Evolutionary conservation across 2,113 vertebrate genomes (phyloP).

Genomic region (Dromas ardeola): DNA sequence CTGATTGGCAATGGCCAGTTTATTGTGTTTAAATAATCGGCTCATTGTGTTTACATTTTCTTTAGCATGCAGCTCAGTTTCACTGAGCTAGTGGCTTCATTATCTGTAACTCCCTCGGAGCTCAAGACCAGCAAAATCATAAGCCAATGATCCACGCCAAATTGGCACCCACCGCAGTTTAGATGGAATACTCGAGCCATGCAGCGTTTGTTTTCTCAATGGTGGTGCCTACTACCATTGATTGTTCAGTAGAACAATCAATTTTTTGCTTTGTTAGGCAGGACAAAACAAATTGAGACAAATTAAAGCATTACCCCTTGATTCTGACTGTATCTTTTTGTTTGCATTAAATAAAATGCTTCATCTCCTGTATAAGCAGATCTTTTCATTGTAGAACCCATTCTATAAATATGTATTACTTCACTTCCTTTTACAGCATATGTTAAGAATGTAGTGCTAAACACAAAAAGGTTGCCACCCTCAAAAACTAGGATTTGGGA

Average conservation of each 20-base stretch:
- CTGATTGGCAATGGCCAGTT: not conserved
- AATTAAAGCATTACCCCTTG: not conserved
- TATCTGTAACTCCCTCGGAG: not conserved
- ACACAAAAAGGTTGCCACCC: not conserved
- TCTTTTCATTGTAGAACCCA: not conserved
- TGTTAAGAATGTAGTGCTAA: not conserved
- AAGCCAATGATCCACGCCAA: not conserved
- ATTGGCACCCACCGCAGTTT: not conserved
- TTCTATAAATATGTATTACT: not conserved
- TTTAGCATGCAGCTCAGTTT: not conserved
- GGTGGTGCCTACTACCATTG: not conserved
- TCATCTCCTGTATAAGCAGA: not conserved
- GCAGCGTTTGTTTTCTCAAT: not conserved
- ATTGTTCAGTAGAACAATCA: no score
- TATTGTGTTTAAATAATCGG: not conserved
- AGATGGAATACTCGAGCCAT: not conserved
- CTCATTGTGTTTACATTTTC: constrained; percentile 26
- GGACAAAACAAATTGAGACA: not conserved
- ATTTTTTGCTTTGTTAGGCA: not conserved
- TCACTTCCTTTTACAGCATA: not conserved
- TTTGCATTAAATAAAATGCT: not conserved
- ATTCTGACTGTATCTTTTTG: not conserved
- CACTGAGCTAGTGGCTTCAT: not conserved
- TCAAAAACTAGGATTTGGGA: not conserved
- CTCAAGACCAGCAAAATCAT: not conserved